Percentiles rank a stretch among this genome's conserved stretches.
Conservation (phyloP, 2,888 invertebrate species). For the Habroteleia sp. region DNA sequence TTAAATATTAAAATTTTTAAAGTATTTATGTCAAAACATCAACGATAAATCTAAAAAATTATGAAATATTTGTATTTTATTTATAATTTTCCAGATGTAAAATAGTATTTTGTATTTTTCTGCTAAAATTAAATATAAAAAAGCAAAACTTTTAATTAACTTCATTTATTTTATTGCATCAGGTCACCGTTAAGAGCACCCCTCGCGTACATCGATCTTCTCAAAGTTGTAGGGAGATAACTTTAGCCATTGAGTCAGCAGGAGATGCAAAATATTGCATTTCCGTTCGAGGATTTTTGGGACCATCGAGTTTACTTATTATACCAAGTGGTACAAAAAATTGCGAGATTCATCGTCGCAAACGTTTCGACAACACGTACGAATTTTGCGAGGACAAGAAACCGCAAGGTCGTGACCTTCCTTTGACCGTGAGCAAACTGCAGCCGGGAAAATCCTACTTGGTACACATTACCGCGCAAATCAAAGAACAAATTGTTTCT, state of each 20-base stretch:
- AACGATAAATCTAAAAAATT: too few relatives aligned
- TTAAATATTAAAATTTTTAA: too few relatives aligned
- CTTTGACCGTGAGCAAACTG: conserved; percentile 72
- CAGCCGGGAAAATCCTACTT: conserved; percentile 74
- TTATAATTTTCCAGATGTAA: too few relatives aligned
- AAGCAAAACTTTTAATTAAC: too few relatives aligned
- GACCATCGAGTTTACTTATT: conserved; percentile 66
- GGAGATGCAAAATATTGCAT: conserved; percentile 76
- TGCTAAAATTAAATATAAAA: too few relatives aligned
- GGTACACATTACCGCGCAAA: conserved; percentile 74
- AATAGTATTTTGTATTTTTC: too few relatives aligned
- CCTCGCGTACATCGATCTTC: conserved; percentile 73
- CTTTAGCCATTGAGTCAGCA: conserved; percentile 75
- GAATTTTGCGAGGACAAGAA: conserved; percentile 74
- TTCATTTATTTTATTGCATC: conserved; percentile 14
- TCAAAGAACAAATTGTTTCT: conserved; percentile 73
- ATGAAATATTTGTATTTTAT: too few relatives aligned
- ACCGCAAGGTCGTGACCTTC: conserved; percentile 71
- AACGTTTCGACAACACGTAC: conserved; percentile 73
- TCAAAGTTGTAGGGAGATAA: conserved; percentile 74
- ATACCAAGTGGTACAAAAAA: conserved; percentile 73
- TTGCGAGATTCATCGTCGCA: conserved; percentile 73
- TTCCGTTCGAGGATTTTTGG: conserved; percentile 72
- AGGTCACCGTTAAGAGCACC: conserved; percentile 72
- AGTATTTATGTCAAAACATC: too few relatives aligned